These are phyloP conservation scores for Bovichtus variegatus DNA, from an alignment of 2,797 vertebrate genomes.

Conservation along the genomic window DNA sequence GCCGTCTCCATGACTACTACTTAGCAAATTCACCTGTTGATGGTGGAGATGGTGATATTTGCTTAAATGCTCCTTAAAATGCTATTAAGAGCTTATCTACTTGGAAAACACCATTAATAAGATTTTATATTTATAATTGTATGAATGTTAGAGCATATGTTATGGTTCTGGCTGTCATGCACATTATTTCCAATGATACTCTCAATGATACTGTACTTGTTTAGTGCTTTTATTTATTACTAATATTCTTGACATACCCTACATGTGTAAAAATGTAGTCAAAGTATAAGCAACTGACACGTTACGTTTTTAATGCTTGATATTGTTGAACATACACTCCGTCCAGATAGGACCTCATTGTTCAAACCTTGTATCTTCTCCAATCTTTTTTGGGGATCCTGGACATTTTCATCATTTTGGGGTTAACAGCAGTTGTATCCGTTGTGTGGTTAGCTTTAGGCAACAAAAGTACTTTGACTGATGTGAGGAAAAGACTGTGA, in stretches of 20 bases:
- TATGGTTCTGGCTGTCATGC: neutral
- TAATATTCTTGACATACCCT: too few species aligned
- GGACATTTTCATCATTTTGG: conserved; percentile 3
- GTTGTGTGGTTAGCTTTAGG: conserved; percentile 14
- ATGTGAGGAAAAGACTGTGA: neutral
- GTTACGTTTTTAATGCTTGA: neutral
- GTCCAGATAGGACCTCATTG: neutral
- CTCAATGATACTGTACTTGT: neutral
- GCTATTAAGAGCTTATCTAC: too few species aligned
- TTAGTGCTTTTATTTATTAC: neutral
- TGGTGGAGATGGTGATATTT: neutral
- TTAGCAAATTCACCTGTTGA: neutral
- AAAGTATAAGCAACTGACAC: neutral
- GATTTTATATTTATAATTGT: too few species aligned
- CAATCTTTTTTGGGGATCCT: neutral
- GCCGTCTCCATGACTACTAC: neutral
- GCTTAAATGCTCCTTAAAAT: neutral
- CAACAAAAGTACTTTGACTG: neutral
- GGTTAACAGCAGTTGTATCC: neutral
- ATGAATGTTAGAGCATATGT: neutral
- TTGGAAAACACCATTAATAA: neutral
- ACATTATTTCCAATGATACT: neutral
- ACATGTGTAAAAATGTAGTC: neutral
- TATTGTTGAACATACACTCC: neutral
- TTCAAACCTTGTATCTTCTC: conserved; percentile 8